phyloP scores from a whole-genome alignment of 2,113 vertebrate genomes.

The Crotalus helleri region DNA sequence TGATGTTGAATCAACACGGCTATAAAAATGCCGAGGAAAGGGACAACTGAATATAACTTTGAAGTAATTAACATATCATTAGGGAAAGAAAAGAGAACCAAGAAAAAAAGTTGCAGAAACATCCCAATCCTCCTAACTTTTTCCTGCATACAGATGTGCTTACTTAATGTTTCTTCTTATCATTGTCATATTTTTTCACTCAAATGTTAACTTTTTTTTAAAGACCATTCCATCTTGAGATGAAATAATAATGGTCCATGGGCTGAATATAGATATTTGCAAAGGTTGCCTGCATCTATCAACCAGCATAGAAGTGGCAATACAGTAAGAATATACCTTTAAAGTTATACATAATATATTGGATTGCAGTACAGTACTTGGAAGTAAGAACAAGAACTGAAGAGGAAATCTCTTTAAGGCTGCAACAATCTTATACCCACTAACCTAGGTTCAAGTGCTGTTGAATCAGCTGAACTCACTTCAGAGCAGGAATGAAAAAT shows the following conservation, averaged over 20 bases:
- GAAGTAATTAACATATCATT: constrained; percentile 39
- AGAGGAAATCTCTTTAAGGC: neutral
- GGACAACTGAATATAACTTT: constrained; percentile 21
- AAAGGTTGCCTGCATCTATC: neutral
- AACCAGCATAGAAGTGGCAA: neutral
- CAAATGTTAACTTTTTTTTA: neutral
- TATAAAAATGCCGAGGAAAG: constrained; percentile 7
- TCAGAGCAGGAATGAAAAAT: neutral
- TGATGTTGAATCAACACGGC: constrained; percentile 31
- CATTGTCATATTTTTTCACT: neutral
- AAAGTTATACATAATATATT: neutral
- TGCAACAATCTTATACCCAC: neutral
- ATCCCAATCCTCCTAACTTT: constrained; percentile 16
- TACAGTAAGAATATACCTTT: neutral
- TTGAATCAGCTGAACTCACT: neutral
- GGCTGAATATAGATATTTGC: neutral
- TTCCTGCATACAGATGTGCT: constrained; percentile 29
- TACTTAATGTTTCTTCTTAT: constrained; percentile 12
- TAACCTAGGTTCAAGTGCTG: neutral
- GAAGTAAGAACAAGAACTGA: constrained; percentile 1
- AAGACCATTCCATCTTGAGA: constrained; percentile 26
- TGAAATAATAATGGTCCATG: neutral
- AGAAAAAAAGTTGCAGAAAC: constrained; percentile 45
- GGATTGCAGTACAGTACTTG: neutral
- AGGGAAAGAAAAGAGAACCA: constrained; percentile 44